These are phyloP conservation scores for Pyrgilauda ruficollis DNA, from an alignment of 2,113 vertebrate species.

Conservation along the genomic window DNA sequence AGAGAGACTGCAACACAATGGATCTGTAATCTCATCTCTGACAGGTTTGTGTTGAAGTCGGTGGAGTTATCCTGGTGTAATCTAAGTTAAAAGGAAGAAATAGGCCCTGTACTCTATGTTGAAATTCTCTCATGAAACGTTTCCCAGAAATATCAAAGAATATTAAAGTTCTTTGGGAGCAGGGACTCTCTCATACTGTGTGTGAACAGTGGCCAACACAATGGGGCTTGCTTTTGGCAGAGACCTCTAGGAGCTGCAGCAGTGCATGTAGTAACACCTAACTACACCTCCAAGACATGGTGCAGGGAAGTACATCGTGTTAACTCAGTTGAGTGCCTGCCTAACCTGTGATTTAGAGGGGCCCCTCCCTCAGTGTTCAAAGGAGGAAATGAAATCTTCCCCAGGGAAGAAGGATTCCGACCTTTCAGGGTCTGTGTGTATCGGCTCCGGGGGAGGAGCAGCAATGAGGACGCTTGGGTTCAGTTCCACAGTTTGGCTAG, in stretches of 20 bases:
- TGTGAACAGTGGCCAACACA: constrained; percentile 45
- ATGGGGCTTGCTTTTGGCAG: constrained; percentile 54
- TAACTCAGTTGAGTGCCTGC: constrained; percentile 24
- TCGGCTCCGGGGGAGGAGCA: not conserved
- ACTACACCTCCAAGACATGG: constrained; percentile 52
- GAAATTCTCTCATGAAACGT: not conserved
- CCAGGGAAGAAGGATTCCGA: constrained; percentile 43
- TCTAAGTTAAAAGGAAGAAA: constrained; percentile 13
- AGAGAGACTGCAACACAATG: not conserved
- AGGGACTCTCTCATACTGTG: constrained; percentile 48
- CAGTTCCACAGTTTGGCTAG: not conserved
- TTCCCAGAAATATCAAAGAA: constrained; percentile 67
- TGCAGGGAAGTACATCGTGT: constrained; percentile 37
- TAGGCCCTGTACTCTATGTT: not conserved
- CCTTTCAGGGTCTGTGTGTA: constrained; percentile 1
- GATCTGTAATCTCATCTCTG: not conserved
- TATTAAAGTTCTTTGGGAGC: constrained; percentile 41
- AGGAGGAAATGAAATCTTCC: constrained; percentile 60
- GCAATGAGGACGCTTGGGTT: not conserved
- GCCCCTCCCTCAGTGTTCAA: constrained; percentile 45
- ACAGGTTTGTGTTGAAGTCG: not conserved
- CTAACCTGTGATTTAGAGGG: constrained; percentile 61
- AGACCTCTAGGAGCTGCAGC: constrained; percentile 26
- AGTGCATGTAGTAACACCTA: constrained; percentile 54
- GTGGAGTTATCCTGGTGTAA: not conserved